Evolutionary conservation across 2,113 vertebrate species (phyloP).

Genomic region (Stigmatopora argus): DNA sequence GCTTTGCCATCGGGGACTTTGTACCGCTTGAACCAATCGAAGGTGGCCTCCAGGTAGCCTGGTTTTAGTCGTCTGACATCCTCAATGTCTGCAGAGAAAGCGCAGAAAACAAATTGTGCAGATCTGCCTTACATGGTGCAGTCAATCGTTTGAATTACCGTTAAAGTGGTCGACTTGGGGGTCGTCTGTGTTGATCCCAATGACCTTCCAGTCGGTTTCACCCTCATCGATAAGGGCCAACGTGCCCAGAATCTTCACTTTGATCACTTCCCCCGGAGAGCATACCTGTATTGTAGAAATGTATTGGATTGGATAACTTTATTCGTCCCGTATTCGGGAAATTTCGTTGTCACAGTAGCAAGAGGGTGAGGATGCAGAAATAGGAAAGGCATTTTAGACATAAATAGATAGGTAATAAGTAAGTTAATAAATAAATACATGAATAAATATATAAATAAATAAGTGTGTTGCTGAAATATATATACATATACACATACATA

Average conservation of each 20-base stretch:
- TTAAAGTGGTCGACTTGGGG: constrained; percentile 81
- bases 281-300: constrained; percentile 69
- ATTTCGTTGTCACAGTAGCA: too few species aligned
- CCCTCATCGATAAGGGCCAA: constrained; percentile 89
- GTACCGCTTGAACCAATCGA: constrained; percentile 87
- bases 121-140: too few species aligned
- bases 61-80: constrained; percentile 57
- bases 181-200: constrained; percentile 87
- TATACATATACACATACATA: too few species aligned
- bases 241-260: constrained; percentile 86
- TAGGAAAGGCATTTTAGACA: too few species aligned
- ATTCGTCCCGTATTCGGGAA: too few species aligned
- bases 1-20: constrained; percentile 97
- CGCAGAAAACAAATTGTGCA: neutral
- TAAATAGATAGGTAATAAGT: too few species aligned
- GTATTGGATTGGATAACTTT: too few species aligned
- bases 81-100: constrained; percentile 43
- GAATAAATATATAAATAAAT: too few species aligned
- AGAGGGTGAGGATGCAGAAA: too few species aligned
- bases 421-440: too few species aligned
- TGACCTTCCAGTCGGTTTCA: constrained; percentile 96
- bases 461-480: too few species aligned
- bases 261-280: constrained; percentile 80
- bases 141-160: constrained; percentile 48
- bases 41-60: constrained; percentile 84